A percentile compares a stretch with the other conserved stretches of the same genome.
These are phyloP conservation scores for Eupristina koningsbergeri DNA, from an alignment of 1,140 invertebrate genomes.

Conservation along the genomic window DNA sequence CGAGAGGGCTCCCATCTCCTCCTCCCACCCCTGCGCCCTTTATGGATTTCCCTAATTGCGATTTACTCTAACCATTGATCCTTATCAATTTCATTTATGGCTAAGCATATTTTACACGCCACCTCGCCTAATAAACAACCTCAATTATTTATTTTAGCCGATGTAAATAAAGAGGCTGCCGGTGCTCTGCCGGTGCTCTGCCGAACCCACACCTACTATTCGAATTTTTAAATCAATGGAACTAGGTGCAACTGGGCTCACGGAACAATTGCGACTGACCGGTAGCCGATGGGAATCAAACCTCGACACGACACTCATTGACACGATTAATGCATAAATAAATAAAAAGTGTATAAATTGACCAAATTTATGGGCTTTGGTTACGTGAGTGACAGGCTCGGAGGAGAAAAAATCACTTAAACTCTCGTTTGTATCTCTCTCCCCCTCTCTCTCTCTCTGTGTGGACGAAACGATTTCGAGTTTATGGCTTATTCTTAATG, in stretches of 20 bases:
- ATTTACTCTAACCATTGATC: constrained; percentile 20
- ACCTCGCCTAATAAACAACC: background rate
- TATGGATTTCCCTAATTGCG: constrained; percentile 11
- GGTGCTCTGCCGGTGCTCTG: background rate
- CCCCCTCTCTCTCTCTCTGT: too few species aligned
- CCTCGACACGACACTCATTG: background rate
- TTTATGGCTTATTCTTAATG: background rate
- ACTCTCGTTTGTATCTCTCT: background rate
- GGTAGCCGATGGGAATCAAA: background rate
- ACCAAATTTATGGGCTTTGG: background rate
- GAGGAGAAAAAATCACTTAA: background rate
- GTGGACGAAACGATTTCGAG: background rate
- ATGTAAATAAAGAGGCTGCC: too few species aligned
- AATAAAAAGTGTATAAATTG: background rate
- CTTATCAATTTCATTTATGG: constrained; percentile 11
- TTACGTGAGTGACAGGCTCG: background rate
- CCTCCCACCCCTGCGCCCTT: background rate
- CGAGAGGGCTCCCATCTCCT: background rate
- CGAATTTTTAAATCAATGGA: background rate
- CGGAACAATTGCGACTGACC: background rate
- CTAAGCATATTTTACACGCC: background rate
- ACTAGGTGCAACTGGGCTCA: background rate
- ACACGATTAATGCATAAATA: background rate
- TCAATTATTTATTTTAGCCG: background rate
- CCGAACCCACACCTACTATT: background rate